Evolutionary conservation across 2,888 invertebrate genomes (phyloP).

Genomic region (Drosophila nigricruria): DNA sequence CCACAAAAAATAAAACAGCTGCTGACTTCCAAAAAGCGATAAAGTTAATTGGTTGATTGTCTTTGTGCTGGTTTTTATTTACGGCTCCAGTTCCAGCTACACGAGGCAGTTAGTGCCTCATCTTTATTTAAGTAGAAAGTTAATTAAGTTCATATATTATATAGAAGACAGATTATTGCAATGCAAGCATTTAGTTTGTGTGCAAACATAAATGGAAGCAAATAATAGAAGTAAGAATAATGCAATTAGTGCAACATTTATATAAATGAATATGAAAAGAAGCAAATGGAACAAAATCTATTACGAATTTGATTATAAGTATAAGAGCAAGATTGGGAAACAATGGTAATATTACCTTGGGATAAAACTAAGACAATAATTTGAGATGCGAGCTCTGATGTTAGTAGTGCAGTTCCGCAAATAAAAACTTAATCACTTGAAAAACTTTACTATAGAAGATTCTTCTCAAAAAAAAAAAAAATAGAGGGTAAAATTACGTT

Average conservation of each 20-base stretch:
- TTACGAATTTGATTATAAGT: too few species aligned
- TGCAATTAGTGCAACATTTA: not conserved
- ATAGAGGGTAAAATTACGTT: too few species aligned
- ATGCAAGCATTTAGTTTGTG: not conserved
- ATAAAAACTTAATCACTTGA: too few species aligned
- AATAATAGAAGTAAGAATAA: not conserved
- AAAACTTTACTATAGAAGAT: too few species aligned
- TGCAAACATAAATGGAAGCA: not conserved
- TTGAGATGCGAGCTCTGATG: too few species aligned
- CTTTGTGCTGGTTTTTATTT: constrained; percentile 42
- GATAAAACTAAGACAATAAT: too few species aligned
- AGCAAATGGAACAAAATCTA: not conserved
- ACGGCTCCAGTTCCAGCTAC: constrained; percentile 13
- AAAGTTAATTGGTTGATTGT: constrained; percentile 69
- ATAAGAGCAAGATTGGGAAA: too few species aligned
- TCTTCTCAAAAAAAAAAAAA: too few species aligned
- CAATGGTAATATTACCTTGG: too few species aligned
- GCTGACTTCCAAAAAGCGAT: constrained; percentile 50
- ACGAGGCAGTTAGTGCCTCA: constrained; percentile 7
- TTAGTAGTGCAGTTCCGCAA: too few species aligned
- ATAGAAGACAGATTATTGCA: not conserved
- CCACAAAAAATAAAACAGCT: constrained; percentile 18
- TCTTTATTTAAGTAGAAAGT: not conserved
- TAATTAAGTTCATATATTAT: constrained; percentile 15
- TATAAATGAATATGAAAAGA: not conserved